These are phyloP conservation scores for Ectobius pallidus DNA, from an alignment of 2,888 invertebrate species.

Conservation along the genomic window DNA sequence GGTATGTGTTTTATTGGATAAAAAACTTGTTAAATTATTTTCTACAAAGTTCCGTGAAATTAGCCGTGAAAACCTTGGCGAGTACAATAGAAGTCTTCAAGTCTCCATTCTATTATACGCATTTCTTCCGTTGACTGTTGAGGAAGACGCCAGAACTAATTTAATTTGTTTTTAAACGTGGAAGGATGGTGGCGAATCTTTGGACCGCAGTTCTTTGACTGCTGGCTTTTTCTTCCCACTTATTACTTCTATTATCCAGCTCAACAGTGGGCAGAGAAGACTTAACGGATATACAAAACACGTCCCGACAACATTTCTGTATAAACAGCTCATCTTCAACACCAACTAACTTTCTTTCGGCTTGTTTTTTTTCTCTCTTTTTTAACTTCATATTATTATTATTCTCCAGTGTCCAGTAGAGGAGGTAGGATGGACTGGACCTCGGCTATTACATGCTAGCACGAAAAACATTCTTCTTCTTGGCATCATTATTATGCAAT, in stretches of 20 bases:
- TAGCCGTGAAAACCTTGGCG: background rate
- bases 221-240: no score
- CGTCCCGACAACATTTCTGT: slow-evolving; percentile 32
- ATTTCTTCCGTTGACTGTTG: background rate
- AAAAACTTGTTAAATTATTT: background rate
- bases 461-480: background rate
- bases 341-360: slow-evolving; percentile 9
- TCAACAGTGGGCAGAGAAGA: no score
- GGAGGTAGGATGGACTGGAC: background rate
- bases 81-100: background rate
- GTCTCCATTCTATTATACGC: background rate
- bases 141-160: background rate
- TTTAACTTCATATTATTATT: slow-evolving; percentile 10
- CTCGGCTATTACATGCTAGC: background rate
- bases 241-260: no score
- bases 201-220: no score
- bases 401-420: slow-evolving; percentile 9
- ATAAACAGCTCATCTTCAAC: slow-evolving; percentile 30
- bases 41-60: background rate
- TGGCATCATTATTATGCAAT: background rate
- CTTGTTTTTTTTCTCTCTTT: background rate
- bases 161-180: background rate
- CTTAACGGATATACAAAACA: slow-evolving; percentile 19
- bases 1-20: background rate
- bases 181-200: background rate